A percentile compares a stretch with the other conserved stretches of the same genome.
These are phyloP conservation scores for Actenoides hombroni DNA, from an alignment of 2,113 vertebrate species.

Conservation along the genomic window DNA sequence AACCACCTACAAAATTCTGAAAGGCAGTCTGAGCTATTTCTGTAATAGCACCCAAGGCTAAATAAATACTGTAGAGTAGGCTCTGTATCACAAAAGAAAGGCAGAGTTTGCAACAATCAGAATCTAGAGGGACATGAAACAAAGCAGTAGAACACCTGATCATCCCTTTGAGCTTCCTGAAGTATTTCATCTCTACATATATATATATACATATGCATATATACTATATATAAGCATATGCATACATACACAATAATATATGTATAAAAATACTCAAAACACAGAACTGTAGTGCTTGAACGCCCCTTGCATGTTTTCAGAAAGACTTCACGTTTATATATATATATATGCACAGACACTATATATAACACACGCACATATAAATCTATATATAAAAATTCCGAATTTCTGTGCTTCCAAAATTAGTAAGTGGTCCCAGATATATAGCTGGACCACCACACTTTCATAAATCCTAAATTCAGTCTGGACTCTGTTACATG, in stretches of 20 bases:
- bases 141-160: neutral
- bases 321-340: neutral
- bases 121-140: neutral
- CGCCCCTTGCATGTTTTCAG: neutral
- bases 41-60: neutral
- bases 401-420: neutral
- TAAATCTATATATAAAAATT: neutral
- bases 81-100: neutral
- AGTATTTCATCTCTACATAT: neutral
- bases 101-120: neutral
- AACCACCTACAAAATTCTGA: slow-evolving; percentile 12
- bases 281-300: neutral
- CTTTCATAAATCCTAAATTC: neutral
- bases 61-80: neutral
- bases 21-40: neutral
- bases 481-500: neutral
- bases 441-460: neutral
- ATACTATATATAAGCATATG: neutral
- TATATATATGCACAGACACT: neutral
- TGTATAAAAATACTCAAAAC: neutral
- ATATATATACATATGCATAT: neutral
- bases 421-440: neutral
- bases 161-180: neutral
- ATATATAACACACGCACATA: neutral
- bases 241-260: neutral